Evolutionary conservation across 1,140 invertebrate species (phyloP), one percentile per base, ranked within the genome.

Genomic region (Lepidostoma basale): DNA sequence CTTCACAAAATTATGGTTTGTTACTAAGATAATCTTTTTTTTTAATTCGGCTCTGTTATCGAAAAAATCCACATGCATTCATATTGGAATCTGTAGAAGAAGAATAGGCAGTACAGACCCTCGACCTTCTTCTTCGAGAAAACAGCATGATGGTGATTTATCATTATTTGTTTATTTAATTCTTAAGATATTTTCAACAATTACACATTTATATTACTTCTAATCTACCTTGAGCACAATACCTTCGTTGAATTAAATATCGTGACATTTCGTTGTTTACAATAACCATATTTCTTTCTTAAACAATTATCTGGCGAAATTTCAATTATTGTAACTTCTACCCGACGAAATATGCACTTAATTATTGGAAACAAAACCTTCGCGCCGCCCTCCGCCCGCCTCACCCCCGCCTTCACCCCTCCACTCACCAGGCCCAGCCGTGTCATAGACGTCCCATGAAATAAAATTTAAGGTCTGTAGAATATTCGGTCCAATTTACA

Each of bases 401-500:
- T 2, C 20, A 2, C 12, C n/a, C 49, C 26, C 14, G 6, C 3
- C 6, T 6, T 28, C 26, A 30, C 16, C 30, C 26, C 30, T 14
- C 14, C 25, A 14, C 49, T n/a, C n/a, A n/a, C n/a, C n/a, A n/a
- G n/a, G n/a, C n/a, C n/a, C n/a, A n/a, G n/a, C n/a, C 26, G 1
- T 54, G 12, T 18, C 49, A 54, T 54, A 26, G 16, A 54, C 49
- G 26, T 28, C 49, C 26, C 26, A 54, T 54, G 49, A 54, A 59
- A 59, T 40, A 22, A 40, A 59, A 59, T 42, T 59, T 59, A 40
- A 14, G 23, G 36, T 20, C 36, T 59, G 30, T 59, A 42, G 36
- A 59, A 59, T 59, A 59, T 59, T 59, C 56, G 36, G 22, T 40
- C 22, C 30, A 59, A 40, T 59, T 59, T 59, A 59, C 30, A 59